Evolutionary conservation across 2,113 vertebrate genomes (phyloP).

Genomic region (Syrrhaptes paradoxus): DNA sequence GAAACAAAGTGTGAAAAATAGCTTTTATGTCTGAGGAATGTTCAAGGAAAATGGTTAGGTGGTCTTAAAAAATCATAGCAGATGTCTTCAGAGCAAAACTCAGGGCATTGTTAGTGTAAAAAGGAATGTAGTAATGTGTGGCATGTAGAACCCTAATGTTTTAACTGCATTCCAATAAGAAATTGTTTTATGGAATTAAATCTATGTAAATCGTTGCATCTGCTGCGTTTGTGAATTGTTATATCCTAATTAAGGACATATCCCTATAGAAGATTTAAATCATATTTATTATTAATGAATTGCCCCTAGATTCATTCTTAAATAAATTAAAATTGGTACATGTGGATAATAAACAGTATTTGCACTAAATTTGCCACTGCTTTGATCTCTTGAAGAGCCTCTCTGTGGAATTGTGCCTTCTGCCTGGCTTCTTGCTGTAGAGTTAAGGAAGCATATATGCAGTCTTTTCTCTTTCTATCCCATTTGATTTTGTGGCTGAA

Average conservation of each 20-base stretch:
- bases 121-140: not conserved
- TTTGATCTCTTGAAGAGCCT: not conserved
- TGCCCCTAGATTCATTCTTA: not conserved
- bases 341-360: not conserved
- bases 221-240: not conserved
- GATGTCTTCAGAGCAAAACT: not conserved
- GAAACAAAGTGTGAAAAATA: conserved; percentile 56
- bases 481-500: not conserved
- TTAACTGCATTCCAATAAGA: not conserved
- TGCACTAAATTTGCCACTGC: not conserved
- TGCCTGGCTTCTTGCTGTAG: not conserved
- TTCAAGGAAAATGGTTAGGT: conserved; percentile 27
- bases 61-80: not conserved
- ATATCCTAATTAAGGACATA: not conserved
- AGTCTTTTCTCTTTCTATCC: not conserved
- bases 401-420: not conserved
- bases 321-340: not conserved
- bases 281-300: not conserved
- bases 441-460: not conserved
- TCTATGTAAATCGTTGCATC: not conserved
- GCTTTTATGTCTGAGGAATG: conserved; percentile 31
- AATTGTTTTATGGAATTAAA: not conserved
- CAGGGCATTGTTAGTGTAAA: not conserved
- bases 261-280: not conserved
- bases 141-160: not conserved